Evolutionary conservation across 2,797 vertebrate genomes (phyloP).

Genomic region (Simalia tracyae): DNA sequence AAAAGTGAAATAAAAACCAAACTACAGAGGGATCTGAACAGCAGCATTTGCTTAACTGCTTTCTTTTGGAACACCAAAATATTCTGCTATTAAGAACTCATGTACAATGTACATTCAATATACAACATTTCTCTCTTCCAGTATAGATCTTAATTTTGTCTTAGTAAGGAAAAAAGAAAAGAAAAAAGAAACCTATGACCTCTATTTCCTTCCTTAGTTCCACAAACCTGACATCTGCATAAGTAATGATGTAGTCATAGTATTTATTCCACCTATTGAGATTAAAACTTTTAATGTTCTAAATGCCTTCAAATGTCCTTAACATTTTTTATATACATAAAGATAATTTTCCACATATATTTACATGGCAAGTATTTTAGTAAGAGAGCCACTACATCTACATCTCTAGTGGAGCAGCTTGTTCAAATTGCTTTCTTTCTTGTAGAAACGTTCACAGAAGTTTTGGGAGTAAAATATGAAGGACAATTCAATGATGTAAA

Average conservation of each 20-base stretch:
- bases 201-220: slow-evolving; percentile 68
- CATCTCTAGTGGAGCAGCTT: slow-evolving; percentile 66
- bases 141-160: slow-evolving; percentile 64
- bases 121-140: slow-evolving; percentile 51
- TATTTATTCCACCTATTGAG: slow-evolving; percentile 72
- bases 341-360: slow-evolving; percentile 72
- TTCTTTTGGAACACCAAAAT: slow-evolving; percentile 59
- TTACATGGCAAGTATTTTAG: slow-evolving; percentile 74
- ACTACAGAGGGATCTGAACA: background rate
- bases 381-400: slow-evolving; percentile 71
- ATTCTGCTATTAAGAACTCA: slow-evolving; percentile 57
- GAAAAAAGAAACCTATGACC: slow-evolving; percentile 60
- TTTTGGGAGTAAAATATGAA: slow-evolving; percentile 72
- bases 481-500: slow-evolving; percentile 67
- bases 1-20: background rate
- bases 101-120: slow-evolving; percentile 55
- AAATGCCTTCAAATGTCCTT: slow-evolving; percentile 68
- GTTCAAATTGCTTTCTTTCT: slow-evolving; percentile 66
- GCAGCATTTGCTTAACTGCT: background rate
- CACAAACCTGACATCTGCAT: slow-evolving; percentile 70
- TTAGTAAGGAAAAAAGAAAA: background rate
- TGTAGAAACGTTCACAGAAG: slow-evolving; percentile 69
- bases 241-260: slow-evolving; percentile 67
- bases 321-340: slow-evolving; percentile 74
- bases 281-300: slow-evolving; percentile 71